Base-by-base conservation (phyloP, 2,113 vertebrate species). In the Turnix velox region DNA sequence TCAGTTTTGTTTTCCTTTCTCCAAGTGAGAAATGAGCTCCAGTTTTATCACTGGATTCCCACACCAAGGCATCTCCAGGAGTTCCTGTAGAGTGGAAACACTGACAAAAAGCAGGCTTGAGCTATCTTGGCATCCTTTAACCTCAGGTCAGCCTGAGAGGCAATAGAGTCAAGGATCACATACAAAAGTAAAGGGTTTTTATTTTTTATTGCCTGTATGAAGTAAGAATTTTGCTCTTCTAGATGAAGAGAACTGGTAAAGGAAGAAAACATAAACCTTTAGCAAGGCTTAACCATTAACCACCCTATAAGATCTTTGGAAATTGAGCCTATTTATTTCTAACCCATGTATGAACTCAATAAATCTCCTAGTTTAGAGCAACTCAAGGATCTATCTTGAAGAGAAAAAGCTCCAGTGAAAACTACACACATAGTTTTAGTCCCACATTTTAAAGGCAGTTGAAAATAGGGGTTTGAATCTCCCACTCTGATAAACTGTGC, bases 41-140 rank as follows among this genome's bases (percentile, higher is more conserved):
- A 77, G 84, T 96, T 97, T 97, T 98, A 98, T 98, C 98, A 96
- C 97, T 94, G 94, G 96, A 98, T 99, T 99, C 99, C 98, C 98
- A 99, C 98, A 99, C 98, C 98, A 93, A 96, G 96, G 95, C 96
- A 91, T 95, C 97, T 97, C 97, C 97, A 82, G 71, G 96, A 97
- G 97, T 97, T 97, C 96, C 95, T 97, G 85, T 40, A 95, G 96
- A 96, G 97, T 98, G 96, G 97, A 98, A 97, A 94, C 48, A 11
- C 96, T 99, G 98, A 99, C 97, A 98, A 97, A 99, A 98, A 99
- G 97, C 99, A 99, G 99, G 97, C 97, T 93, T 94, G 83, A 94
- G 97, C 97, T 99, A 98, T 99, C 98, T 98, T 85, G 40, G 61
- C 84, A 96, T 95, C 94, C 96, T 97, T 97, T 97, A 98, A 98